These are phyloP conservation scores for Karalla daura DNA, from an alignment of 2,797 vertebrate genomes.

Conservation along the genomic window DNA sequence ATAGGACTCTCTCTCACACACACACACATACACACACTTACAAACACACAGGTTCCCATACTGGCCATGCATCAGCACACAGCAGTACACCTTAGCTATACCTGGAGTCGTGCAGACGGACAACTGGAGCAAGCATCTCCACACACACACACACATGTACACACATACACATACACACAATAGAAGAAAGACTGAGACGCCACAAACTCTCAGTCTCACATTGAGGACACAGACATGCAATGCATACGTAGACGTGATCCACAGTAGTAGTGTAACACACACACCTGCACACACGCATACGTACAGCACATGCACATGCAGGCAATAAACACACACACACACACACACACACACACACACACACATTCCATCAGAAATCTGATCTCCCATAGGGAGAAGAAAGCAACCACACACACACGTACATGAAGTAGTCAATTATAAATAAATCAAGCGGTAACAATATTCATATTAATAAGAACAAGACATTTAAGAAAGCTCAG, in stretches of 20 bases:
- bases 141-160: conserved; percentile 38
- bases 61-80: conserved; percentile 88
- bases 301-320: conserved; percentile 78
- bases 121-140: conserved; percentile 70
- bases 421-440: conserved; percentile 77
- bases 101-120: conserved; percentile 90
- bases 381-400: conserved; percentile 88
- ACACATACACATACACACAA: conserved; percentile 27
- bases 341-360: conserved; percentile 52
- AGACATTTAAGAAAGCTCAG: conserved; percentile 79
- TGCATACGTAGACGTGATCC: conserved; percentile 66
- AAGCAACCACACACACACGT: conserved; percentile 81
- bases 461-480: conserved; percentile 75
- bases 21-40: conserved; percentile 28
- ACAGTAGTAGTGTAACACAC: conserved; percentile 50
- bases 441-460: conserved; percentile 82
- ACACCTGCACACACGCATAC: conserved; percentile 11
- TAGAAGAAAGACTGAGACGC: conserved; percentile 36
- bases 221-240: conserved; percentile 75
- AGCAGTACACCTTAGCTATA: conserved; percentile 83
- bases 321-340: conserved; percentile 71
- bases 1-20: conserved; percentile 27
- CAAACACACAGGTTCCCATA: conserved; percentile 45
- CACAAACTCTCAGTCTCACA: conserved; percentile 53
- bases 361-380: conserved; percentile 72